Base-by-base conservation (phyloP, 2,888 invertebrate species). In the Sarcophaga caerulescens region DNA sequence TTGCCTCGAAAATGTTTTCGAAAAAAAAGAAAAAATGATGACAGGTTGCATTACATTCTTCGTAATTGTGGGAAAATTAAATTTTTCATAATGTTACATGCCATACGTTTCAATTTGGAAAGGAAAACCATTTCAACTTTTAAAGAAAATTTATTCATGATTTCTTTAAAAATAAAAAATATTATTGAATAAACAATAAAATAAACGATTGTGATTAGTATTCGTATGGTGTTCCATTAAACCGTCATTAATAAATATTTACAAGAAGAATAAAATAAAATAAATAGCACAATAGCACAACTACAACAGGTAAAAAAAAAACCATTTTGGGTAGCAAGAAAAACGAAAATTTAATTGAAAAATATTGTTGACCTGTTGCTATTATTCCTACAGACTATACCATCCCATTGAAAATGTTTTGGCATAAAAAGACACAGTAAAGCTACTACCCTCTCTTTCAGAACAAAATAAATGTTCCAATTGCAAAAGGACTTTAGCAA, bases 51-150 rank as follows among this genome's bases (percentile, higher is more conserved):
- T 84, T 80, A 84, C 75, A 76, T 75, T 80, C 65, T 66, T 66
- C 45, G 75, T 84, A 84, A 84, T 80, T 84, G 84, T 84, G 84
- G 79, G 84, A 84, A 84, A 84, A 77, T 73, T 71, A n/a, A 52
- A 73, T 17, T 57, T 59, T 73, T 52, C 17, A 14, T 52, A 14
- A 12, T 52, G 12, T 52, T 17, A 52, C 52, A 1, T 35, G 35
- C 10, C 35, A 35, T 8, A 35, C 17, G 52, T 52, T 52, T 52
- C 14, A 14, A 52, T 14, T 14, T 1, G 52, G 17, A 52, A 5
- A 52, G 52, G 52, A 69, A 70, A 76, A 76, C 59, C 35, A 70
- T 44, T 63, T 63, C 19, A 74, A 80, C 57, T 74, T 74, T 62
- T 1, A 65, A 71, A 82, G 59, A 77, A 35, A 60, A 14, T 4